Conservation (phyloP, 2,888 invertebrate species). For the Cantharis flavilabris region DNA sequence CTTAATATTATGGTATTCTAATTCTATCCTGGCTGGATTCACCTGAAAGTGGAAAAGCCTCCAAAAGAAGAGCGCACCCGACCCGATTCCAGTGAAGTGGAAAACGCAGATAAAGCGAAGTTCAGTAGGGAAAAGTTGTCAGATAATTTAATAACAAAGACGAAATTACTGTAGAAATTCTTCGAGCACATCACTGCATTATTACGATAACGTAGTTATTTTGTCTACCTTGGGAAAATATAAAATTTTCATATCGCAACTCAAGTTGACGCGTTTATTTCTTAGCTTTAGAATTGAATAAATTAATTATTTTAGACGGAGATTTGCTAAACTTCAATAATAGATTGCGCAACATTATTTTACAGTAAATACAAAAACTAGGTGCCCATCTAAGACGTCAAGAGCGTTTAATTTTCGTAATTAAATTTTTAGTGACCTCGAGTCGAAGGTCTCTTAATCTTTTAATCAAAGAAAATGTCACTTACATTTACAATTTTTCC, state of each 20-base stretch:
- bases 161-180: conserved; percentile 55
- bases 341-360: conserved; percentile 16
- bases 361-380: background rate
- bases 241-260: conserved; percentile 33
- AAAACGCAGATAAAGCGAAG: conserved; percentile 57
- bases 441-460: background rate
- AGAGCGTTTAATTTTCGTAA: background rate
- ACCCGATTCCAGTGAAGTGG: conserved; percentile 49
- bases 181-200: conserved; percentile 52
- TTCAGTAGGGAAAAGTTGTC: conserved; percentile 55
- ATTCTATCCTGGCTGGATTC: conserved; percentile 37
- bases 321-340: conserved; percentile 26
- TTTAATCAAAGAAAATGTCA: background rate
- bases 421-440: background rate
- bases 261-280: conserved; percentile 32
- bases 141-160: conserved; percentile 58
- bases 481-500: background rate
- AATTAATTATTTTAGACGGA: conserved; percentile 29
- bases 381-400: background rate
- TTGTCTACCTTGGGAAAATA: conserved; percentile 33
- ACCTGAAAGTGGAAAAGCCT: conserved; percentile 36
- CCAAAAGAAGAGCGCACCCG: conserved; percentile 30
- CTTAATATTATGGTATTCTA: conserved; percentile 32
- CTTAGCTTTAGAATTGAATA: conserved; percentile 29
- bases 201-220: conserved; percentile 50